Percentiles rank a stretch among this genome's conserved stretches.
Evolutionary conservation across 1,140 invertebrate genomes (phyloP).

Genomic region (Plutomurus gul): DNA sequence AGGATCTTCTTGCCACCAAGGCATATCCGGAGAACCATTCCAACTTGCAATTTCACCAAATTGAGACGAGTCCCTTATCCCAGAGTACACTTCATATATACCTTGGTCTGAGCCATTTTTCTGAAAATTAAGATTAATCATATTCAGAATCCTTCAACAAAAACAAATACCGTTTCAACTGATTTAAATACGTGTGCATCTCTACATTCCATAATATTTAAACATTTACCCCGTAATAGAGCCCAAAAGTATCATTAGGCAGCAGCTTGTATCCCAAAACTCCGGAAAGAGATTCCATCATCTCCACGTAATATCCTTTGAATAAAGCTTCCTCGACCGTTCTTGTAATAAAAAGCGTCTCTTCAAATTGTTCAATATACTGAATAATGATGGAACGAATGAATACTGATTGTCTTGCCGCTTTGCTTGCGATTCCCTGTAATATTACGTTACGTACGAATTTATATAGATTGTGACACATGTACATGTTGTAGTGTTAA

Average conservation of each 20-base stretch:
- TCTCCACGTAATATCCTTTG: conserved; percentile 26
- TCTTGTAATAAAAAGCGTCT: conserved; percentile 11
- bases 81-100: conserved; percentile 35
- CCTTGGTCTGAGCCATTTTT: conserved; percentile 44
- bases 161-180: background rate
- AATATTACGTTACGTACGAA: background rate
- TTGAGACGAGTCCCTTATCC: background rate
- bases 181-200: background rate
- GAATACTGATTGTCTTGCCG: background rate
- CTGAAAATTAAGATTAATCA: background rate
- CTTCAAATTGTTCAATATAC: background rate
- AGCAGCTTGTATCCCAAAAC: conserved; percentile 8
- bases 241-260: conserved; percentile 41
- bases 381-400: conserved; percentile 5
- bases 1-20: conserved; percentile 29
- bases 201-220: no score
- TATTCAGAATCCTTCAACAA: background rate
- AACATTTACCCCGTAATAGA: conserved; percentile 41
- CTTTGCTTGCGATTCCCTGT: conserved; percentile 15
- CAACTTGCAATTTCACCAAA: conserved; percentile 38
- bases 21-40: conserved; percentile 38
- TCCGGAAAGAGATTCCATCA: conserved; percentile 21
- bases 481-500: no score
- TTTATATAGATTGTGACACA: background rate
- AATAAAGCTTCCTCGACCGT: conserved; percentile 38